phyloP scores from a whole-genome alignment of 2,888 invertebrate species.

The Cerastis rubricosa region DNA sequence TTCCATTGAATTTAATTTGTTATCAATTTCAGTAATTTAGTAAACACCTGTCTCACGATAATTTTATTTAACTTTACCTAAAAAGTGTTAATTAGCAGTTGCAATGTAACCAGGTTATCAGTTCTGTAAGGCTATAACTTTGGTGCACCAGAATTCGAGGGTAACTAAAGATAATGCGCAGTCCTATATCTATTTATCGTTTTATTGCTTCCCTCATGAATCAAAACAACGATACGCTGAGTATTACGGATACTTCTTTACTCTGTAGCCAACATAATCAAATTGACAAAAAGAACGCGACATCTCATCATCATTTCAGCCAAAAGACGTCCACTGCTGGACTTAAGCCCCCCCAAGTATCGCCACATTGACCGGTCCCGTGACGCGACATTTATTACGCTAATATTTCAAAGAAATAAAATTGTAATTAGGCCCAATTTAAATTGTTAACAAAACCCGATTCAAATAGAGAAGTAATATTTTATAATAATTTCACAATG shows the following conservation, averaged over 20 bases:
- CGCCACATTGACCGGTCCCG: too few species aligned
- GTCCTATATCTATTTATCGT: slow-evolving; percentile 1
- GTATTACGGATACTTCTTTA: not conserved
- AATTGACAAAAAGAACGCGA: not conserved
- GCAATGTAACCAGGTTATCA: slow-evolving; percentile 25
- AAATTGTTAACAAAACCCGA: too few species aligned
- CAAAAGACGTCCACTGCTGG: too few species aligned
- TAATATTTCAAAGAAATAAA: too few species aligned
- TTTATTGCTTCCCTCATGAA: not conserved
- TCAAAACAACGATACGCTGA: not conserved
- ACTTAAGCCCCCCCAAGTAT: too few species aligned
- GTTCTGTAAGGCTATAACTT: not conserved
- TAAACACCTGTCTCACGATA: not conserved
- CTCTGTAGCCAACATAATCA: not conserved
- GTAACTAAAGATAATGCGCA: slow-evolving; percentile 3
- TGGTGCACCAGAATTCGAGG: not conserved
- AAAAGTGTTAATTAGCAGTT: not conserved
- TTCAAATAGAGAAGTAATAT: too few species aligned
- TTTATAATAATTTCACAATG: too few species aligned
- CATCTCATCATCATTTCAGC: too few species aligned
- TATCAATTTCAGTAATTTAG: not conserved
- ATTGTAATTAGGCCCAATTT: too few species aligned
- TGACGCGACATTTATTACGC: too few species aligned
- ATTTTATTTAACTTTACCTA: not conserved
- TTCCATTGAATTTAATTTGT: not conserved